A percentile compares a stretch with the other conserved stretches of the same genome.
Conservation (phyloP, 1,140 invertebrate species). For the Drosophila neocordata region DNA sequence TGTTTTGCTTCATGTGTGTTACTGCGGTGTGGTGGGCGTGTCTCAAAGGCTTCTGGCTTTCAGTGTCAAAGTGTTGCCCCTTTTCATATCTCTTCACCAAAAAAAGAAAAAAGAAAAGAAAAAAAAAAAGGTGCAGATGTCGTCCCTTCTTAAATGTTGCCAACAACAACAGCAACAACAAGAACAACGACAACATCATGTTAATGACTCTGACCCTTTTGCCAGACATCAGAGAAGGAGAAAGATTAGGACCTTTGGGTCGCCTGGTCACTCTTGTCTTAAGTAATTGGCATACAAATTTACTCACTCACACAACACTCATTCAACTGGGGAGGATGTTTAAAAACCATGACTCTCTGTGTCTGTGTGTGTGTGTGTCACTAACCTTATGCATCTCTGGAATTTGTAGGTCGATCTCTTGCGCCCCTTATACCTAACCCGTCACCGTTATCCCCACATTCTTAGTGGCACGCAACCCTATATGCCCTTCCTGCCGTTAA, state of each 20-base stretch:
- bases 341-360: slow-evolving; percentile 4
- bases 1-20: slow-evolving; percentile 14
- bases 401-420: not conserved
- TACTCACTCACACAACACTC: slow-evolving; percentile 39
- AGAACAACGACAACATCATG: slow-evolving; percentile 66
- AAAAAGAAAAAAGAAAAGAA: slow-evolving; percentile 29
- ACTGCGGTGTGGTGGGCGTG: slow-evolving; percentile 29
- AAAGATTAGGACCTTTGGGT: slow-evolving; percentile 39
- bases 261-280: slow-evolving; percentile 62
- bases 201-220: slow-evolving; percentile 77
- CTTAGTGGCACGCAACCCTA: too few species aligned
- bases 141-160: slow-evolving; percentile 62
- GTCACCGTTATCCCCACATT: not conserved
- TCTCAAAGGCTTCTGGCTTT: slow-evolving; percentile 65
- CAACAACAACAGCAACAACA: slow-evolving; percentile 10
- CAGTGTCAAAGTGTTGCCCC: slow-evolving; percentile 72
- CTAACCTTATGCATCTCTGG: slow-evolving; percentile 7
- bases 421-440: not conserved
- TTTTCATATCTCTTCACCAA: slow-evolving; percentile 27
- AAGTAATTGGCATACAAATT: slow-evolving; percentile 79
- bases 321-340: not conserved
- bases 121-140: slow-evolving; percentile 73
- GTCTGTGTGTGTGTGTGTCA: too few species aligned
- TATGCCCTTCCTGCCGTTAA: slow-evolving; percentile 2
- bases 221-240: slow-evolving; percentile 17